phyloP scores from a whole-genome alignment of 1,140 invertebrate species.

The Danaus melanippus region DNA sequence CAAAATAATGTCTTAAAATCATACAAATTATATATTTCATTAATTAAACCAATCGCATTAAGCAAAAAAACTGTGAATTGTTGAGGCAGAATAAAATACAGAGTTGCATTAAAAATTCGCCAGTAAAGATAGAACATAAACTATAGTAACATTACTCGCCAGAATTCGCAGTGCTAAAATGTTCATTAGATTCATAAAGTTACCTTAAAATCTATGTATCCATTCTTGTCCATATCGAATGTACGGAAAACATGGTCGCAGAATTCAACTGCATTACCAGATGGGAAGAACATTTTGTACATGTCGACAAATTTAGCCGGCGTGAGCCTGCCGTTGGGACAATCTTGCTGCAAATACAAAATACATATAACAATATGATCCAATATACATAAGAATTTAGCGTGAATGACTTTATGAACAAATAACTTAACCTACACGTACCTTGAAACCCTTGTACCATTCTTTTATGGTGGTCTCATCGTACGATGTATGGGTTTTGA shows the following conservation, averaged over 20 bases:
- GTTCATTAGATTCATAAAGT: conserved; percentile 2
- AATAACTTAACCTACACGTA: conserved; percentile 40
- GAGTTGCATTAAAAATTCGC: too few relatives aligned
- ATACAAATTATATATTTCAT: too few relatives aligned
- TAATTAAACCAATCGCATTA: too few relatives aligned
- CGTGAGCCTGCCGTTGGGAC: conserved; percentile 96
- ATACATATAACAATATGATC: conserved; percentile 1
- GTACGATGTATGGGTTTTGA: conserved; percentile 95
- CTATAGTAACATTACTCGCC: not conserved
- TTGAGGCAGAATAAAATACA: too few relatives aligned
- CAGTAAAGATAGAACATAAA: too few relatives aligned
- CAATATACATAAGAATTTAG: too few relatives aligned
- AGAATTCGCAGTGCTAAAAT: conserved; percentile 10
- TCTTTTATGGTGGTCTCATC: conserved; percentile 98
- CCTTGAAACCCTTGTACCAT: conserved; percentile 99
- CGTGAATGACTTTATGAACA: too few relatives aligned
- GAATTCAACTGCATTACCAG: conserved; percentile 98
- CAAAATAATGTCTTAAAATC: not conserved
- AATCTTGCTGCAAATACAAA: conserved; percentile 92
- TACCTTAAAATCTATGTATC: conserved; percentile 90
- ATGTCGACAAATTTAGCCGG: conserved; percentile 99
- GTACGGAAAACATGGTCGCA: conserved; percentile 99
- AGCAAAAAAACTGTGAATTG: too few relatives aligned
- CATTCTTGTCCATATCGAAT: conserved; percentile 99
- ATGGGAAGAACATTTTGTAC: conserved; percentile 99